phyloP scores from a whole-genome alignment of 2,113 vertebrate genomes.

The Xenus cinereus region DNA sequence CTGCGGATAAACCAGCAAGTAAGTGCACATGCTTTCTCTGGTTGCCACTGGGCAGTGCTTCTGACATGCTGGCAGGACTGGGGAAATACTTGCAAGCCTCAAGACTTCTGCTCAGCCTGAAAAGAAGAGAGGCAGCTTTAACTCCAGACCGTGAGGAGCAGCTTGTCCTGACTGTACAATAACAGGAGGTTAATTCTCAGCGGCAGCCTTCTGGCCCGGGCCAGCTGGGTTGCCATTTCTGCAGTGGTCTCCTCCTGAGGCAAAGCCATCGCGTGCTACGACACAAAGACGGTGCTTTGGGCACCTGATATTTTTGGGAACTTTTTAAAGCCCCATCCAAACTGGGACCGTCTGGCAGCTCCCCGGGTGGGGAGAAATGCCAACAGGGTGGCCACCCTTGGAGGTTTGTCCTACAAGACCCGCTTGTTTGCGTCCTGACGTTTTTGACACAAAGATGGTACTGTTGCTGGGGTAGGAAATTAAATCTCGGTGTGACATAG shows the following conservation, averaged over 20 bases:
- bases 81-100: conserved; percentile 10
- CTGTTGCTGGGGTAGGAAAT: conserved; percentile 19
- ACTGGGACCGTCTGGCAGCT: conserved; percentile 11
- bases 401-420: conserved; percentile 32
- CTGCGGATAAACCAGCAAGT: neutral
- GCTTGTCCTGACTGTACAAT: neutral
- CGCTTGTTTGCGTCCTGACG: conserved; percentile 28
- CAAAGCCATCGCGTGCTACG: neutral
- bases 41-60: neutral
- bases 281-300: conserved; percentile 7
- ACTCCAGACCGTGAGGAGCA: neutral
- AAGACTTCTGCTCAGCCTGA: neutral
- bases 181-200: neutral
- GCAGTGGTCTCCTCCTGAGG: neutral
- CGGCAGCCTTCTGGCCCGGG: neutral
- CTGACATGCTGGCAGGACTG: neutral
- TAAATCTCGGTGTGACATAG: neutral
- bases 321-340: neutral
- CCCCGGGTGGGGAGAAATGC: neutral
- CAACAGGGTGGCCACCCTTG: neutral
- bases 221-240: neutral
- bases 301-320: conserved; percentile 25
- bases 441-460: conserved; percentile 35
- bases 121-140: conserved; percentile 25
- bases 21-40: neutral